Conservation (phyloP, 2,888 invertebrate genomes). For the Chelonus formosanus region DNA sequence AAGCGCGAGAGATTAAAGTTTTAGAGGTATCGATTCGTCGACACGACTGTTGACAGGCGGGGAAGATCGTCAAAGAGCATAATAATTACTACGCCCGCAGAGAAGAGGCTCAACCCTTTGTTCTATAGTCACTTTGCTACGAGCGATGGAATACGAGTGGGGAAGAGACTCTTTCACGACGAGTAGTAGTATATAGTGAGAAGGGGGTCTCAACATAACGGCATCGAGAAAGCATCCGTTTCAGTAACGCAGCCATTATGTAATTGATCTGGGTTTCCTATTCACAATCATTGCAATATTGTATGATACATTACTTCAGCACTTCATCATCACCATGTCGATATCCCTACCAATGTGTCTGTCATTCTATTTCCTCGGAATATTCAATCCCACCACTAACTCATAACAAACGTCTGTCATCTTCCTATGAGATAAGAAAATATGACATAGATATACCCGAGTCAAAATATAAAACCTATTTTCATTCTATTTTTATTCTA, state of each 20-base stretch:
- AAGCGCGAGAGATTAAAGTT: slow-evolving; percentile 53
- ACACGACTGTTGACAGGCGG: slow-evolving; percentile 12
- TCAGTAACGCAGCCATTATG: slow-evolving; percentile 56
- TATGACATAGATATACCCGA: too few species aligned
- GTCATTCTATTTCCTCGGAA: too few species aligned
- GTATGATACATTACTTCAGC: too few species aligned
- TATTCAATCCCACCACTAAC: too few species aligned
- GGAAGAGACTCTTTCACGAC: slow-evolving; percentile 34
- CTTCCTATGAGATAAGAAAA: too few species aligned
- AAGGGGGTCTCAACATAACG: not conserved
- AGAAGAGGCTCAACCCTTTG: slow-evolving; percentile 64
- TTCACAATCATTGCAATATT: too few species aligned
- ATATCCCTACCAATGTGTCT: too few species aligned
- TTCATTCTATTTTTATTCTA: too few species aligned
- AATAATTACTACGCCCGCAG: slow-evolving; percentile 63
- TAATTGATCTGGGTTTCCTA: slow-evolving; percentile 54
- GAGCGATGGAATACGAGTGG: slow-evolving; percentile 19
- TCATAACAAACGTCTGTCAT: too few species aligned
- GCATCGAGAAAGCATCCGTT: slow-evolving; percentile 54
- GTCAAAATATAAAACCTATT: too few species aligned
- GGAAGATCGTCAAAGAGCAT: slow-evolving; percentile 63
- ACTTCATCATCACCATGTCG: too few species aligned
- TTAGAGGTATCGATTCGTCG: slow-evolving; percentile 60
- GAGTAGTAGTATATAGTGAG: not conserved
- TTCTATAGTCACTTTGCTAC: slow-evolving; percentile 62